Base-by-base conservation (phyloP, 2,888 invertebrate species). In the Lasioglossum oenotherae region DNA sequence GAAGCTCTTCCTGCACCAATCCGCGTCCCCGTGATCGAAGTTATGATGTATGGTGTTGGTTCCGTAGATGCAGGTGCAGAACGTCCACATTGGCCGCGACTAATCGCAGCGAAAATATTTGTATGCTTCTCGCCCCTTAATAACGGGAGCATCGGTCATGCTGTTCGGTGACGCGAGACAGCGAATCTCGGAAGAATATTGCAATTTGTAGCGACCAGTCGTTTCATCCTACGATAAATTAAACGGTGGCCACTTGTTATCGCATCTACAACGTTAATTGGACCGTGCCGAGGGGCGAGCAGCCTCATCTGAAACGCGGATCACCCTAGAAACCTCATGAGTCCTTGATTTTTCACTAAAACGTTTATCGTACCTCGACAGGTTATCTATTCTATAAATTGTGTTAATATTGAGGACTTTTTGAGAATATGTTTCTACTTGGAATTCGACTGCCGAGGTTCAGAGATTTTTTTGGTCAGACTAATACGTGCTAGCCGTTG, bases 101-200 rank as follows among this genome's bases (percentile, higher is more conserved):
- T 91, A 91, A 87, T 90, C 81, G 78, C 80, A 79, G 53, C 78
- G 79, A 85, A 91, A 90, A 91, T 87, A 84, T 91, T 91, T 90
- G 77, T 78, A 78, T 78, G 89, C 83, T 85, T 78, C 84, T 87
- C 80, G 64, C 53, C 74, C 87, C 88, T 90, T 91, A 91, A 90
- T 91, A 91, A 91, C 90, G 71, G 84, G 74, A 23, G 76, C 88
- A 87, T 91, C 89, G 86, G 82, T 91, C 91, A 87, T 90, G 82
- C 81, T 82, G 80, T 79, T 80, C 82, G 75, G 83, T 86, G 86
- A 90, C 88, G 76, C 75, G 83, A 82, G 85, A 82, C 85, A 81
- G 71, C 86, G 88, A 79, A 88, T 90, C 89, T 88, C 78, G 85
- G 80, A 90, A 90, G 90, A 89, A 90, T 90, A 90, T 90, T 90